Percentiles rank a stretch among this genome's conserved stretches.
Evolutionary conservation across 1,140 invertebrate genomes (phyloP).

Genomic region (Propsilocerus akamusi): DNA sequence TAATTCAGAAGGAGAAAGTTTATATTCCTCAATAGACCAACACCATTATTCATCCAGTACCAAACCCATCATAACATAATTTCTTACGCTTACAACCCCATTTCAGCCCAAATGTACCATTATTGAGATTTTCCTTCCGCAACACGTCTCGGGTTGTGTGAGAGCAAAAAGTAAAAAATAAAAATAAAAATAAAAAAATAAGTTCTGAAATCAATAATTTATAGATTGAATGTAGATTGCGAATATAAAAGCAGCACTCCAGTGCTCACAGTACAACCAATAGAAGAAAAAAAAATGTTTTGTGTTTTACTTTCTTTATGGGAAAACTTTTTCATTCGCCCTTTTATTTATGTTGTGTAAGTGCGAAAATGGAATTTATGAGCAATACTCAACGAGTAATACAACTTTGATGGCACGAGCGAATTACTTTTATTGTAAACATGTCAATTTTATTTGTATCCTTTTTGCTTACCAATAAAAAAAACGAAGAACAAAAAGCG

Average conservation of each 20-base stretch:
- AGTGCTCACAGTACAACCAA: too few species aligned
- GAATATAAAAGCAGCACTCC: too few species aligned
- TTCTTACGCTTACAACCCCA: not conserved
- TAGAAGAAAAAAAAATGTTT: not conserved
- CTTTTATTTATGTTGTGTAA: slow-evolving; percentile 3
- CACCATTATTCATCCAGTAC: not conserved
- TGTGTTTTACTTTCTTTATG: not conserved
- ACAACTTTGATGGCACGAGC: too few species aligned
- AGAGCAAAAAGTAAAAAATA: too few species aligned
- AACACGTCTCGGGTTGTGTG: not conserved
- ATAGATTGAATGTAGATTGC: too few species aligned
- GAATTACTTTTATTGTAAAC: too few species aligned
- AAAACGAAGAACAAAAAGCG: too few species aligned
- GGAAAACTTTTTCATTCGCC: not conserved
- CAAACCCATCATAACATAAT: not conserved
- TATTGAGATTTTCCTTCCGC: not conserved
- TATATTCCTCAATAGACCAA: not conserved
- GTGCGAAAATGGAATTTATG: not conserved
- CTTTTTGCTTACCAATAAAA: too few species aligned
- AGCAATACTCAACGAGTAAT: too few species aligned
- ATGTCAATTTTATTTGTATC: too few species aligned
- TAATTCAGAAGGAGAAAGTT: not conserved
- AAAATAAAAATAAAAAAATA: not conserved
- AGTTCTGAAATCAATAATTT: slow-evolving; percentile 4
- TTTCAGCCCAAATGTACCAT: too few species aligned